These are phyloP conservation scores for Anagrus nilaparvatae DNA, from an alignment of 1,140 invertebrate species.

Conservation along the genomic window DNA sequence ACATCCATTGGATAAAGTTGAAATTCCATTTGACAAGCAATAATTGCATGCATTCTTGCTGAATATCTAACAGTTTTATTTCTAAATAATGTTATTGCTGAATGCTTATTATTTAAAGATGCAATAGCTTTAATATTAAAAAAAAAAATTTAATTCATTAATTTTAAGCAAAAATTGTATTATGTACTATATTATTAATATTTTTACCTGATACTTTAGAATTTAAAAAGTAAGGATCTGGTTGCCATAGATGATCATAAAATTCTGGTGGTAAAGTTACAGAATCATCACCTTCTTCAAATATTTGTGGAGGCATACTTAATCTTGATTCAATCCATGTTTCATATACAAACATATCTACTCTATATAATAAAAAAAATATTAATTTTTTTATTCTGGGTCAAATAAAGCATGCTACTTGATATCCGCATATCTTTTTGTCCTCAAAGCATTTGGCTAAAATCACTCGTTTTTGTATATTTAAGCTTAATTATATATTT, in stretches of 20 bases:
- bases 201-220: constrained; percentile 66
- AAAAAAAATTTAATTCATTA: constrained; percentile 4
- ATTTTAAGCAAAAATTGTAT: not conserved
- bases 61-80: constrained; percentile 71
- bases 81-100: constrained; percentile 62
- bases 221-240: constrained; percentile 77
- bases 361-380: constrained; percentile 50
- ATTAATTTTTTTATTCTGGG: no score
- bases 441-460: not conserved
- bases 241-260: constrained; percentile 76
- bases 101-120: constrained; percentile 67
- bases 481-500: no score
- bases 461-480: not conserved
- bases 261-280: constrained; percentile 67
- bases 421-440: not conserved
- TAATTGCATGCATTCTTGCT: constrained; percentile 70
- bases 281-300: constrained; percentile 66
- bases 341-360: constrained; percentile 76
- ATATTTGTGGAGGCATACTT: constrained; percentile 59
- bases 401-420: not conserved
- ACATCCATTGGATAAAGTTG: constrained; percentile 77
- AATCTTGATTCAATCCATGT: constrained; percentile 69
- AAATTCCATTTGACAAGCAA: constrained; percentile 80
- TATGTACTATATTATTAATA: not conserved
- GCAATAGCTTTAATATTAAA: constrained; percentile 54